Conservation (phyloP, 2,113 vertebrate genomes). For the Myotis yumanensis region DNA sequence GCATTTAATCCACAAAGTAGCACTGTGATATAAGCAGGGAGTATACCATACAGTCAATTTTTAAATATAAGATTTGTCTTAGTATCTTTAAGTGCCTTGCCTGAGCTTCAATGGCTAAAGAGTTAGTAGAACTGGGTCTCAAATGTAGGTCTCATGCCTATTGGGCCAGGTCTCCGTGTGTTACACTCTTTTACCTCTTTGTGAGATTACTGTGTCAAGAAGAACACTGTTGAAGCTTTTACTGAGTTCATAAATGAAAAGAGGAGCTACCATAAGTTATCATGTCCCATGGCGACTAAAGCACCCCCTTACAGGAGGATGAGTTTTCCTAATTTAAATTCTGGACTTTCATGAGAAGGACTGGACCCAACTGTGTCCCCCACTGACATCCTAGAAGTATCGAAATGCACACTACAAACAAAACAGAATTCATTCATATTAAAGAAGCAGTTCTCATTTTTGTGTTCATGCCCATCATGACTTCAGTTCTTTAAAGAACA, state of each 20-base stretch:
- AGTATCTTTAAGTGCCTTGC: background rate
- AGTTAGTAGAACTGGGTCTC: background rate
- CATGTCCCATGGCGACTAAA: background rate
- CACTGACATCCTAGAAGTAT: background rate
- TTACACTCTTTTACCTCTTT: background rate
- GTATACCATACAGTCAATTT: background rate
- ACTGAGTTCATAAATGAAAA: background rate
- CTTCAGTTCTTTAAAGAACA: conserved; percentile 58
- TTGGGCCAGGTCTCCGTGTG: background rate
- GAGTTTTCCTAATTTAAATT: background rate
- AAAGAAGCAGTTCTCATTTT: conserved; percentile 44
- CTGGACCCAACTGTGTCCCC: background rate
- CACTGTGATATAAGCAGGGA: background rate
- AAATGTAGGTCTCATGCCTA: background rate
- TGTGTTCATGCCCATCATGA: background rate
- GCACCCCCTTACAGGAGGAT: background rate
- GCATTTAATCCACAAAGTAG: background rate
- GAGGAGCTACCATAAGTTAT: background rate
- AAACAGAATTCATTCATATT: background rate
- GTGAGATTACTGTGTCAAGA: background rate
- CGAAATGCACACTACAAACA: accelerated
- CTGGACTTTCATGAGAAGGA: conserved; percentile 1
- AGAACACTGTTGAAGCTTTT: background rate
- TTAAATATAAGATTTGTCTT: background rate
- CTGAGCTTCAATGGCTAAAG: background rate